phyloP scores from a whole-genome alignment of 1,140 invertebrate species.

The Phymastichus coffea region DNA sequence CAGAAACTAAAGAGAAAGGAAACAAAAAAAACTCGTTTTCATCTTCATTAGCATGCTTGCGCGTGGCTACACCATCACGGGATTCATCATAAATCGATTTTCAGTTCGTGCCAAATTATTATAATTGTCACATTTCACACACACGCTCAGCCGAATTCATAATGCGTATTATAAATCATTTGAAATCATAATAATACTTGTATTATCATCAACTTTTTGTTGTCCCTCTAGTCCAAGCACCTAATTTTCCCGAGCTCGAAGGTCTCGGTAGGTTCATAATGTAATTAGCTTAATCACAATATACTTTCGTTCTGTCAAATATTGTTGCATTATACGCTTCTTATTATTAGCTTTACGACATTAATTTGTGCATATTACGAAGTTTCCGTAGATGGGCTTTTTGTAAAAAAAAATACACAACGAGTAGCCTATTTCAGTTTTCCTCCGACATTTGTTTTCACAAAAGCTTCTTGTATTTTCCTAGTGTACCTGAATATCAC shows the following conservation, averaged over 20 bases:
- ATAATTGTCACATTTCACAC: too few species aligned
- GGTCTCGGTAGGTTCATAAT: conserved; percentile 66
- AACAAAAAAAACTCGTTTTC: too few species aligned
- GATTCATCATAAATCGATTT: too few species aligned
- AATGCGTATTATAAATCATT: conserved; percentile 28
- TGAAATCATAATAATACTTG: conserved; percentile 46
- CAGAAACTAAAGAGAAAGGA: too few species aligned
- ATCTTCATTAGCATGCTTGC: too few species aligned
- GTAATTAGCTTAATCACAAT: conserved; percentile 50
- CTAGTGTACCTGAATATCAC: too few species aligned
- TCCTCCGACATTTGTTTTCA: too few species aligned
- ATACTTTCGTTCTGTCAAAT: conserved; percentile 20
- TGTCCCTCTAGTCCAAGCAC: conserved; percentile 67
- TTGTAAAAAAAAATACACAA: neutral
- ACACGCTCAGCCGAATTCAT: conserved; percentile 39
- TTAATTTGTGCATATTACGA: neutral
- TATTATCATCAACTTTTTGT: conserved; percentile 56
- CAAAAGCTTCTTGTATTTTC: too few species aligned
- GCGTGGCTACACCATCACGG: too few species aligned
- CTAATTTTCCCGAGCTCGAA: conserved; percentile 68
- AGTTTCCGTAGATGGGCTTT: neutral
- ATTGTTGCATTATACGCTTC: conserved; percentile 16
- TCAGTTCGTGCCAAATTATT: too few species aligned
- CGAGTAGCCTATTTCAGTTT: neutral
- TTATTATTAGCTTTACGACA: neutral